Evolutionary conservation across 2,888 invertebrate species (phyloP), one percentile per base, ranked within the genome.

Genomic region (Dione juno): DNA sequence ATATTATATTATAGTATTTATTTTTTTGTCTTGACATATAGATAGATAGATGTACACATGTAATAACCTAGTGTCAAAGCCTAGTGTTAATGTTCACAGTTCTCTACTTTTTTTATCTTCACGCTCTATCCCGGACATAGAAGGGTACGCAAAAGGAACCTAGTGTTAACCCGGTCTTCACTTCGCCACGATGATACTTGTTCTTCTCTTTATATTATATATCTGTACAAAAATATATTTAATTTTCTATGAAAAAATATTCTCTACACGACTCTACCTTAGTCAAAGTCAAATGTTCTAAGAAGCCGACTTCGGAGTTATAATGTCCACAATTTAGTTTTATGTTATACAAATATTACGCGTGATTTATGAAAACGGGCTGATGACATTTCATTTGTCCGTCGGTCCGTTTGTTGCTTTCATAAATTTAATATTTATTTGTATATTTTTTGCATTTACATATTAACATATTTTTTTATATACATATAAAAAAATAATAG

Each of bases 331-430:
- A 82, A 84, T 83, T 84, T 84, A 83, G 80, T 84, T 84, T 80
- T 87, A 88, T 89, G 85, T 88, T 89, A 90, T 88, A 89, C 86
- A 85, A 88, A 89, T 86, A 82, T n/a, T 81, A 67, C 77, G 69
- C 76, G 79, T 88, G 89, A 90, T 89, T 88, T 88, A 87, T 82
- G 79, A 69, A 73, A 68, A 64, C 69, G 73, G 80, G 78, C 81
- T 80, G 80, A 77, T 83, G 83, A 84, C 84, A 83, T 85, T 85
- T 81, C 84, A 83, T 85, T 85, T 81, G 82, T 79, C 79, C 76
- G 78, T 75, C 70, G 41, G 74, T 69, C 74, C 73, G 76, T 73
- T 67, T 69, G 50, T 59, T 58, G 48, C 45, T 58, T 66, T 71
- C 71, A 69, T 77, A 76, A 73, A 76, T 75, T 64, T 68, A 52